phyloP scores from a whole-genome alignment of 2,113 vertebrate species.

The Mastomys natalensis region DNA sequence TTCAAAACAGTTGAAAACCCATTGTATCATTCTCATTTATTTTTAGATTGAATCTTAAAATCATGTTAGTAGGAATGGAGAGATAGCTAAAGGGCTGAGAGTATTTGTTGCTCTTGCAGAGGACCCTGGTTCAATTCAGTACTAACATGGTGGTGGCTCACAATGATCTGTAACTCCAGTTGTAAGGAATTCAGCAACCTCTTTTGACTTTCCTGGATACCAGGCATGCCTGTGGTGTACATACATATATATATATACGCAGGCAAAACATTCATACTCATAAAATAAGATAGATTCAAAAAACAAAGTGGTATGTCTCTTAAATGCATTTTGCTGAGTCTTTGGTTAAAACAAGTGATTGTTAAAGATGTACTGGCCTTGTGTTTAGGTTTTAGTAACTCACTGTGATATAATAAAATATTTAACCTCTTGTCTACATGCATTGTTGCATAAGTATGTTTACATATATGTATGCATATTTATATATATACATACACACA shows the following conservation, averaged over 20 bases:
- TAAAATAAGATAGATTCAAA: background rate
- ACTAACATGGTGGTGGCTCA: background rate
- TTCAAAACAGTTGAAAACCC: constrained; percentile 41
- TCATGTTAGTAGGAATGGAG: background rate
- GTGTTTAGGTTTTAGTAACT: background rate
- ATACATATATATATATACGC: background rate
- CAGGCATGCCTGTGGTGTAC: background rate
- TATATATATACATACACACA: background rate
- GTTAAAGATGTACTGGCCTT: constrained; percentile 27
- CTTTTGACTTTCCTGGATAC: background rate
- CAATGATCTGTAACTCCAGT: background rate
- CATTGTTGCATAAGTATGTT: background rate
- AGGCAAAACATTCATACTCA: background rate
- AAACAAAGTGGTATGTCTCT: background rate
- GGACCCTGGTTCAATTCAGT: background rate
- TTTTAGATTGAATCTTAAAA: background rate
- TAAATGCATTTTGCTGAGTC: constrained; percentile 44
- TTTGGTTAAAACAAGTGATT: background rate
- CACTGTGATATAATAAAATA: constrained; percentile 5
- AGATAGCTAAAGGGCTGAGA: background rate
- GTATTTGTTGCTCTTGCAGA: background rate
- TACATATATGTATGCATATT: background rate
- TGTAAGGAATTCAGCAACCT: background rate
- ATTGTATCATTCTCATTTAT: background rate
- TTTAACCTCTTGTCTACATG: constrained; percentile 7